Conservation (phyloP, 35 echinoderm and acorn worm species). For the Amphiura filiformis region DNA sequence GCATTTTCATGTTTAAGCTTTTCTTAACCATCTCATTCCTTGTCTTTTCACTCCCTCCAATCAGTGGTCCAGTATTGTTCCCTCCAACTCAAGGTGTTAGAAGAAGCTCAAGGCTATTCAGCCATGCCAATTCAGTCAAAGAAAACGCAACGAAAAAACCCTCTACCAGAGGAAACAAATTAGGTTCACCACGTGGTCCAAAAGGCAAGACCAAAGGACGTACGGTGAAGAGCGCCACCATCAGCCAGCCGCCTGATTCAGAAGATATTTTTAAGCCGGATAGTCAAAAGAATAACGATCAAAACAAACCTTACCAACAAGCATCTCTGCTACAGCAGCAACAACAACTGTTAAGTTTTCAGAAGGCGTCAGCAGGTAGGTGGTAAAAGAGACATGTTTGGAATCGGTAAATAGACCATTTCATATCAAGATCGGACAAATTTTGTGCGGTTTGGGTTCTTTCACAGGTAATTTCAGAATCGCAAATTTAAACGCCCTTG, state of each 20-base stretch:
- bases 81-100: slow-evolving; percentile 76
- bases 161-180: slow-evolving; percentile 54
- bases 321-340: slow-evolving; percentile 54
- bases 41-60: neutral
- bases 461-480: too few relatives aligned
- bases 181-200: slow-evolving; percentile 44
- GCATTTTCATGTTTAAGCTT: too few relatives aligned
- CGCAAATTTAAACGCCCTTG: too few relatives aligned
- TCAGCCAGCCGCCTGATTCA: slow-evolving; percentile 67
- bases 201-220: slow-evolving; percentile 82
- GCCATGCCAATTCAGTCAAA: slow-evolving; percentile 98
- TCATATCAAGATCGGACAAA: too few relatives aligned
- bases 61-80: slow-evolving; percentile 83
- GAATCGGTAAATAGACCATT: too few relatives aligned
- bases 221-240: slow-evolving; percentile 54
- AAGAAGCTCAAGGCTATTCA: slow-evolving; percentile 89
- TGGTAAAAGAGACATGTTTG: too few relatives aligned
- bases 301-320: slow-evolving; percentile 46
- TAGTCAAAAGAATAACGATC: slow-evolving; percentile 52
- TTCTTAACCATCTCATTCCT: too few relatives aligned
- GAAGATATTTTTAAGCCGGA: slow-evolving; percentile 81
- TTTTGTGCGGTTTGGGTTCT: too few relatives aligned
- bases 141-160: slow-evolving; percentile 91
- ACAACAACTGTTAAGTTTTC: slow-evolving; percentile 74
- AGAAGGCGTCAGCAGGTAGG: slow-evolving; percentile 98